A percentile compares a stretch with the other conserved stretches of the same genome.
These are phyloP conservation scores for Eudemis profundana DNA, from an alignment of 2,888 invertebrate species.

Conservation along the genomic window DNA sequence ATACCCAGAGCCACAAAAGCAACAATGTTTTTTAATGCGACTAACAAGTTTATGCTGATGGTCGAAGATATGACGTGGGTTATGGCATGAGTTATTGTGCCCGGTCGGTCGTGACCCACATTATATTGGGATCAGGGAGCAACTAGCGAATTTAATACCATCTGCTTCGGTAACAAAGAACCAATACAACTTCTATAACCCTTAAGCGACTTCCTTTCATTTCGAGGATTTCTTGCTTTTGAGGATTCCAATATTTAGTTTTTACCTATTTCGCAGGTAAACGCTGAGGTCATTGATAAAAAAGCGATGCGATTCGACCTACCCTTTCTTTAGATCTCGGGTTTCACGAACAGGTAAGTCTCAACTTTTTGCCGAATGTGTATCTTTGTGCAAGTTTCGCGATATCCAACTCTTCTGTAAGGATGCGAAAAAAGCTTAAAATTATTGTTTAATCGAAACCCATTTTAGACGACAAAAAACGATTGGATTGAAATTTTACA, in stretches of 20 bases:
- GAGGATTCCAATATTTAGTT: constrained; percentile 60
- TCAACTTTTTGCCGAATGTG: constrained; percentile 73
- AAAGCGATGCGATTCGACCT: constrained; percentile 72
- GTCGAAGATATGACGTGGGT: constrained; percentile 48
- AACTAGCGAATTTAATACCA: constrained; percentile 69
- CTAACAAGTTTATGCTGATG: constrained; percentile 10
- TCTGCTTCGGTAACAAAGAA: constrained; percentile 69
- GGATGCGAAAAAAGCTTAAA: constrained; percentile 67
- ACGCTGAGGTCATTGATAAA: constrained; percentile 62
- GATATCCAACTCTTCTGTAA: constrained; percentile 79
- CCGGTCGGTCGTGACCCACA: constrained; percentile 68
- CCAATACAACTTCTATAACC: constrained; percentile 72
- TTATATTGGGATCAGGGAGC: constrained; percentile 74
- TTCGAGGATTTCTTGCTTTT: constrained; percentile 60
- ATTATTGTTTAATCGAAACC: constrained; percentile 78
- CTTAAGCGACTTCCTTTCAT: constrained; percentile 79
- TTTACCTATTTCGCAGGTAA: constrained; percentile 71
- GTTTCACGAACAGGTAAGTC: constrained; percentile 84
- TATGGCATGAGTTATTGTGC: constrained; percentile 53
- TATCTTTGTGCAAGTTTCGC: constrained; percentile 78
- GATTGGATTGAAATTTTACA: constrained; percentile 69
- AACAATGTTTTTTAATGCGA: constrained; percentile 4
- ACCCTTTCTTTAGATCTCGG: constrained; percentile 82
- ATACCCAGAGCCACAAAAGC: constrained; percentile 5
- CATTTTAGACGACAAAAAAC: constrained; percentile 74